Evolutionary conservation across 2,113 vertebrate species (phyloP).

Genomic region (Megaceryle maxima): DNA sequence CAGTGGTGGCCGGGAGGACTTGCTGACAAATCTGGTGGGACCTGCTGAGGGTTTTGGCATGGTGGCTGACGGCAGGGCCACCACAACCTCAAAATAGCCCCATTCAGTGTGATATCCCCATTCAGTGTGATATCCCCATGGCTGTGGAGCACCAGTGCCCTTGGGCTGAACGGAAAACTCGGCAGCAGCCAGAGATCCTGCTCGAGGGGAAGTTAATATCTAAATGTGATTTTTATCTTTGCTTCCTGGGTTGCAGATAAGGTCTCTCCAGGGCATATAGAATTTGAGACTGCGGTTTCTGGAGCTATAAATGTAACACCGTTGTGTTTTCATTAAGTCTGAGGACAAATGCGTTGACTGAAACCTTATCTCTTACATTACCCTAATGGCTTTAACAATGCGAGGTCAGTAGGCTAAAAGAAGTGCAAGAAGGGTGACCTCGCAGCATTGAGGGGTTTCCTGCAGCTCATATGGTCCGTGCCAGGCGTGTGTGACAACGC

Average conservation of each 20-base stretch:
- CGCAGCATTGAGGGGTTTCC: rapidly evolving
- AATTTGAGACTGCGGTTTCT: conserved; percentile 29
- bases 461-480: neutral
- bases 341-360: neutral
- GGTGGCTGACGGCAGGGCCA: neutral
- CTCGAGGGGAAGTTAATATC: neutral
- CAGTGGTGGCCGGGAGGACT: neutral
- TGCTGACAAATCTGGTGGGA: neutral
- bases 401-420: neutral
- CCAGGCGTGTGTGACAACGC: neutral
- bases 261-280: conserved; percentile 8
- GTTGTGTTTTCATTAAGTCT: conserved; percentile 44
- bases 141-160: neutral
- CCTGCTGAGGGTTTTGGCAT: rapidly evolving
- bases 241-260: conserved; percentile 29
- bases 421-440: rapidly evolving
- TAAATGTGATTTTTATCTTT: neutral
- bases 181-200: rapidly evolving
- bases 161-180: rapidly evolving
- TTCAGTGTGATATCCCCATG: rapidly evolving
- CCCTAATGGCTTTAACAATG: neutral
- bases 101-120: rapidly evolving
- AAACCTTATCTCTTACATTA: conserved; percentile 12
- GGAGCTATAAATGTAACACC: conserved; percentile 23
- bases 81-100: neutral